These are phyloP conservation scores for Oreortyx pictus DNA, from an alignment of 2,797 vertebrate species.

Conservation along the genomic window DNA sequence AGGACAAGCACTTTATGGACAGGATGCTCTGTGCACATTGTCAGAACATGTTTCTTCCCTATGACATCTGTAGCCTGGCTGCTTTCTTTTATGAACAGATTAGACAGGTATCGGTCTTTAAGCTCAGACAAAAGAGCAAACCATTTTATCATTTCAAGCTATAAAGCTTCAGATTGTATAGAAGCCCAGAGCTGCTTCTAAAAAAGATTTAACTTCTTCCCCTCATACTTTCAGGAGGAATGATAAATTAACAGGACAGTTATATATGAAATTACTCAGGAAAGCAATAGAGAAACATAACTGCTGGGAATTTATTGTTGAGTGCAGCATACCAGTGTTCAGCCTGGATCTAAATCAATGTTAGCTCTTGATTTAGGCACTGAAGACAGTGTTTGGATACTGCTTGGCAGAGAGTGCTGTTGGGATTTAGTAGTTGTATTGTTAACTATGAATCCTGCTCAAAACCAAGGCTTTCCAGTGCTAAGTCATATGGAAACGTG, in stretches of 20 bases:
- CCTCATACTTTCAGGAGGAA: neutral
- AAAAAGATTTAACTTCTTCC: neutral
- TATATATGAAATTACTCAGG: neutral
- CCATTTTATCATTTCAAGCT: neutral
- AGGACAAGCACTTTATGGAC: neutral
- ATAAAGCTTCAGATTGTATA: neutral
- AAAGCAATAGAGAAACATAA: neutral
- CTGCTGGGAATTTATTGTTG: neutral
- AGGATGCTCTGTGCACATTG: neutral
- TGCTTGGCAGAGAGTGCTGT: neutral
- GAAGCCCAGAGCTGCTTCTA: neutral
- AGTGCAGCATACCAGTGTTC: neutral
- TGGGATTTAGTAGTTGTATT: neutral
- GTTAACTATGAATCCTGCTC: neutral
- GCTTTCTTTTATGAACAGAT: neutral
- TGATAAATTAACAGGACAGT: neutral
- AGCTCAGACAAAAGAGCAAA: neutral
- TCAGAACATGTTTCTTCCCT: neutral
- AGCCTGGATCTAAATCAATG: neutral
- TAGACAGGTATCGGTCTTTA: neutral
- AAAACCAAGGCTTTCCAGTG: neutral
- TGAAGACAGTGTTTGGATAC: neutral
- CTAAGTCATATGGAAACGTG: neutral
- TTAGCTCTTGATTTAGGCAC: neutral
- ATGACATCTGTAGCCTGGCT: neutral